Evolutionary conservation across 2,888 invertebrate genomes (phyloP), one percentile per base, ranked within the genome.

Genomic region (Crepidodera aurea): DNA sequence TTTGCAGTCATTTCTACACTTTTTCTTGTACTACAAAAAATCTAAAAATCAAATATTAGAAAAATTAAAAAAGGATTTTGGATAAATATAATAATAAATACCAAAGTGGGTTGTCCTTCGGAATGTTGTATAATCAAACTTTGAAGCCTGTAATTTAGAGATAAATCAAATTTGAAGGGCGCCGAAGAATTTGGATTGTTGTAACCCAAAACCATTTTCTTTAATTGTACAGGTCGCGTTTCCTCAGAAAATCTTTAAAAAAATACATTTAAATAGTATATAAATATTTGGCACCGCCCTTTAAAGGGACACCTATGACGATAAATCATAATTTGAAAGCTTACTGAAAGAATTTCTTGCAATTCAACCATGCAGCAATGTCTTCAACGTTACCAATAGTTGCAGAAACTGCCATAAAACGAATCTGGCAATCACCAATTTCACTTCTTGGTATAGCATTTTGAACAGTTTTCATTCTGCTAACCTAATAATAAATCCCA

Each of bases 1-100:
- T 85, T 84, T 0, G 90, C 88, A 6, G 91, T 88, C 79, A 91
- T 85, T 65, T 85, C 81, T 0, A 89, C 89, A 69, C 90, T 87
- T 79, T 92, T 92, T 51, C 93, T 82, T 0, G 91, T 91, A 69
- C 88, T 89, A 77, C 92, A 92, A 77, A 93, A 93, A 81, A 90
- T 87, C 88, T 88, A 67, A 16, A 73, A 72, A 51, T 60, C 4
- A 22, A 34, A 51, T 39, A 44, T 37, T 18, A 1, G 12, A n/a
- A n/a, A n/a, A n/a, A n/a, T n/a, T 29, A n/a, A 1, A 50, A 50
- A 22, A 22, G 10, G 2, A 19, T 18, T 5, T 19, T 29, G 13
- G n/a, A n/a, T n/a, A n/a, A n/a, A n/a, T n/a, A n/a, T n/a, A n/a
- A n/a, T n/a, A n/a, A n/a, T 34, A n/a, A 34, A 34, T 34, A 89